These are phyloP conservation scores for Tenualosa thibaudeaui DNA, from an alignment of 2,797 vertebrate genomes.

Conservation along the genomic window DNA sequence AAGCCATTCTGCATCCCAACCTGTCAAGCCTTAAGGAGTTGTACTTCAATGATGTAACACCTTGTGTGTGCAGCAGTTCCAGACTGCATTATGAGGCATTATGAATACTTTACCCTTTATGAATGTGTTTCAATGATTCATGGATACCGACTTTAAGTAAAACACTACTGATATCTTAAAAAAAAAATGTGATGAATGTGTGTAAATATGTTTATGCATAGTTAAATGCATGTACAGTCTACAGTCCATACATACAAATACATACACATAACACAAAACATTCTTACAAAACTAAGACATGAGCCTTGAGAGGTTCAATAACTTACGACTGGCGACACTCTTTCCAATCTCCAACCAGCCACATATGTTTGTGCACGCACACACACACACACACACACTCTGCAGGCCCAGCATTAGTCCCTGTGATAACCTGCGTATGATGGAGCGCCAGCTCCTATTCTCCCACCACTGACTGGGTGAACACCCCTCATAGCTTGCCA, in stretches of 20 bases:
- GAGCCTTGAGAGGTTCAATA: conserved; percentile 14
- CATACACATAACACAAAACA: conserved; percentile 36
- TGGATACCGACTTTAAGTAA: too few relatives aligned
- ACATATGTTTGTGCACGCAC: not conserved
- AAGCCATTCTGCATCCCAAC: too few relatives aligned
- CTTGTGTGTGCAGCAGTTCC: too few relatives aligned
- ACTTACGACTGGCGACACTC: not conserved
- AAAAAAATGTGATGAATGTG: conserved; percentile 1
- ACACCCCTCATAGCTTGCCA: not conserved
- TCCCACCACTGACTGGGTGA: not conserved
- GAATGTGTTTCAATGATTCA: too few relatives aligned
- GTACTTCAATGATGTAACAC: too few relatives aligned
- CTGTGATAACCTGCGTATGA: not conserved
- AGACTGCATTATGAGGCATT: not conserved
- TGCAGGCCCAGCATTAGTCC: not conserved
- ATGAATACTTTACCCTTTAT: not conserved
- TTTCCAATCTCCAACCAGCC: not conserved
- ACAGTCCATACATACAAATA: conserved; percentile 39
- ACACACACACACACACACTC: not conserved
- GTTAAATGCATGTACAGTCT: conserved; percentile 46
- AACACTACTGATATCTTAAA: conserved; percentile 5
- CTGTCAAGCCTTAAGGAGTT: too few relatives aligned
- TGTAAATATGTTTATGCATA: conserved; percentile 45
- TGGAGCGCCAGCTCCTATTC: not conserved
- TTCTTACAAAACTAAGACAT: conserved; percentile 6